Evolutionary conservation across 2,888 invertebrate species (phyloP).

Genomic region (Eucera pruinosa): DNA sequence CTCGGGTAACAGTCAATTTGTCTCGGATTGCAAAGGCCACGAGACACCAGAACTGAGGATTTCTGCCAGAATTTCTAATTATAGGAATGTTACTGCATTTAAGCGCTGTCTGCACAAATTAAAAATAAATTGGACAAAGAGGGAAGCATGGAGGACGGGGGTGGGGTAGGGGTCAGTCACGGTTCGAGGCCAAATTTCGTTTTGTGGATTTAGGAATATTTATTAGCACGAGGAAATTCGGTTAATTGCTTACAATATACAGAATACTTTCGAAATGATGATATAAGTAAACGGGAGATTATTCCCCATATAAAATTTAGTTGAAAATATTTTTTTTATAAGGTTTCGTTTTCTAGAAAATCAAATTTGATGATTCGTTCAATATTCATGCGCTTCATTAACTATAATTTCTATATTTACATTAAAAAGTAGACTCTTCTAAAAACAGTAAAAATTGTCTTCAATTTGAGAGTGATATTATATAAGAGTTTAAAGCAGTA

Average conservation of each 20-base stretch:
- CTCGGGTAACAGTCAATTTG: slow-evolving; percentile 55
- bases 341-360: too few species aligned
- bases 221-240: background rate
- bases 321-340: too few species aligned
- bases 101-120: slow-evolving; percentile 76
- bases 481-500: too few species aligned
- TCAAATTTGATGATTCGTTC: too few species aligned
- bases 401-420: too few species aligned
- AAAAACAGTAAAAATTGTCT: too few species aligned
- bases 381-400: too few species aligned
- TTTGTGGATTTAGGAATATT: slow-evolving; percentile 4
- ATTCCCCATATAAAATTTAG: background rate
- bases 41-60: slow-evolving; percentile 44
- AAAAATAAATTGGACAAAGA: slow-evolving; percentile 80
- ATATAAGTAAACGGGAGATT: background rate
- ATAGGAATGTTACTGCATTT: slow-evolving; percentile 71
- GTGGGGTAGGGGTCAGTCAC: slow-evolving; percentile 47
- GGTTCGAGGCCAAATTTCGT: slow-evolving; percentile 29
- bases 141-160: slow-evolving; percentile 57
- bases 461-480: too few species aligned
- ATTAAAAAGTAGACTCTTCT: too few species aligned
- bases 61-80: slow-evolving; percentile 72
- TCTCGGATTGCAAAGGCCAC: slow-evolving; percentile 41
- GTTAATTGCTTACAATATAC: background rate
- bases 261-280: too few species aligned